These are phyloP conservation scores for Ophioninae sp. DNA, from an alignment of 2,888 invertebrate genomes.

Conservation along the genomic window DNA sequence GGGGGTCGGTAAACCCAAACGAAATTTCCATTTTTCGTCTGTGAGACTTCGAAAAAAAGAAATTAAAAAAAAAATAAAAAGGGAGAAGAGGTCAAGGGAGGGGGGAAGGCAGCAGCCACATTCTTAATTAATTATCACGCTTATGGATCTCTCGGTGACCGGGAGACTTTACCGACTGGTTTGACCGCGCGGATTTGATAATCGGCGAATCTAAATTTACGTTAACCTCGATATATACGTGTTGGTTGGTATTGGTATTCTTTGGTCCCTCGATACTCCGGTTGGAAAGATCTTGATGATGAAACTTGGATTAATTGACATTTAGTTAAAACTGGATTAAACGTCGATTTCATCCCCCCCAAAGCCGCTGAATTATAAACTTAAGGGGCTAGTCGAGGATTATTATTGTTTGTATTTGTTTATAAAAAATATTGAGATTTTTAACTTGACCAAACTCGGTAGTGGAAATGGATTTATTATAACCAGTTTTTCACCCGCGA, in stretches of 20 bases:
- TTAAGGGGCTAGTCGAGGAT: too few relatives aligned
- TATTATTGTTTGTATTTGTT: too few relatives aligned
- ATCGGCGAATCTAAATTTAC: slow-evolving; percentile 60
- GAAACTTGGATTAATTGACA: not conserved
- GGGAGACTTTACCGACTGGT: slow-evolving; percentile 38
- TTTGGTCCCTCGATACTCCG: slow-evolving; percentile 31
- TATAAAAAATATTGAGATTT: too few relatives aligned
- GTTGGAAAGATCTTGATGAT: slow-evolving; percentile 28
- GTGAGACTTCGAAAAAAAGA: slow-evolving; percentile 18
- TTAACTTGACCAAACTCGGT: too few relatives aligned
- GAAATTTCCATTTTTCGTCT: slow-evolving; percentile 57
- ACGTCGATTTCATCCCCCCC: not conserved
- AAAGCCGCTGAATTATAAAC: too few relatives aligned
- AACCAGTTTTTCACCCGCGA: too few relatives aligned
- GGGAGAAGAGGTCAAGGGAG: not conserved
- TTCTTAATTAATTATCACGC: slow-evolving; percentile 72
- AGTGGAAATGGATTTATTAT: too few relatives aligned
- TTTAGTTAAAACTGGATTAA: not conserved
- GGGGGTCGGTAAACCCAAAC: slow-evolving; percentile 10
- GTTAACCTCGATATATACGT: slow-evolving; percentile 38
- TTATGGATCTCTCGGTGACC: slow-evolving; percentile 26
- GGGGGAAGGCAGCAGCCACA: slow-evolving; percentile 42
- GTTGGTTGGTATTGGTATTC: not conserved
- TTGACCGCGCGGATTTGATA: slow-evolving; percentile 41
- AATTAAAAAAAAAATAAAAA: not conserved